Conservation (phyloP, 2,113 vertebrate genomes). For the Nannospalax galili region DNA sequence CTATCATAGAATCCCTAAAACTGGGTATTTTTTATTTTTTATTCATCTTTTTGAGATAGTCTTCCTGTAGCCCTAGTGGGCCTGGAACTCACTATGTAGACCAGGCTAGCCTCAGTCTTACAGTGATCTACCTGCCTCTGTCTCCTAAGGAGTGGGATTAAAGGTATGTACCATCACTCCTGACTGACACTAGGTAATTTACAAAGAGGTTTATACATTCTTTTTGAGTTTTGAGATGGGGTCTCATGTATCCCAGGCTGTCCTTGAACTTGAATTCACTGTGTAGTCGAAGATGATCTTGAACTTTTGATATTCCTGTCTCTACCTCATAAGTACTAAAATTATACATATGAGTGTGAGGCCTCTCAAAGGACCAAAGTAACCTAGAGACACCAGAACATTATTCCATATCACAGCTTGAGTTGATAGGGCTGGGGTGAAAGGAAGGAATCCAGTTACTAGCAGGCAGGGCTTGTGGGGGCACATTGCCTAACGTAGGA, state of each 20-base stretch:
- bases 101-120: too few relatives aligned
- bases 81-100: too few relatives aligned
- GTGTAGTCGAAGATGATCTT: background rate
- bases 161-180: too few relatives aligned
- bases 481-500: background rate
- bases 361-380: background rate
- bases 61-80: too few relatives aligned
- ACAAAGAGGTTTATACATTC: background rate
- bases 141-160: too few relatives aligned
- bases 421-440: background rate
- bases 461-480: background rate
- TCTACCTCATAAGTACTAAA: background rate
- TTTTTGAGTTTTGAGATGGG: too few relatives aligned
- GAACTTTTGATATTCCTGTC: background rate
- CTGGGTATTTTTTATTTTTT: too few relatives aligned
- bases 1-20: background rate
- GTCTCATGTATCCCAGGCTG: background rate
- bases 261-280: background rate
- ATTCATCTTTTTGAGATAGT: too few relatives aligned
- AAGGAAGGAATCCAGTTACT: background rate
- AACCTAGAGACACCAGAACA: background rate
- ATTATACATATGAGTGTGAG: too few relatives aligned
- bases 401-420: background rate
- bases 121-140: too few relatives aligned
- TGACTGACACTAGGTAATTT: background rate